A percentile compares a stretch with the other conserved stretches of the same genome.
Evolutionary conservation across 2,888 invertebrate genomes (phyloP).

Genomic region (Cotesia congregata): DNA sequence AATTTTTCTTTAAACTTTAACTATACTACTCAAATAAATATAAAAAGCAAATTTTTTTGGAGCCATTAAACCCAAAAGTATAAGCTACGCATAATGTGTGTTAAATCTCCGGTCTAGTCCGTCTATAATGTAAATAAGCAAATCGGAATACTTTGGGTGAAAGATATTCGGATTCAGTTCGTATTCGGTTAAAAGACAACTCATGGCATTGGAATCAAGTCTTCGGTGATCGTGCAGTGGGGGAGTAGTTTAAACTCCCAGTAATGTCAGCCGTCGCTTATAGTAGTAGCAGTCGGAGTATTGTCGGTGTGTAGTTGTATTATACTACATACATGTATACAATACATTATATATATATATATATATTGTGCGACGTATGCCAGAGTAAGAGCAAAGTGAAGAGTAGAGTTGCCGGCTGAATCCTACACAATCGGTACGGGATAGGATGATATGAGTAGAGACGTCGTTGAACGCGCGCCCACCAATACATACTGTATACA

Average conservation of each 20-base stretch:
- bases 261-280: slow-evolving; percentile 1
- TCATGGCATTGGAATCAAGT: slow-evolving; percentile 44
- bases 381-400: slow-evolving; percentile 8
- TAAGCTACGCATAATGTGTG: too few species aligned
- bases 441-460: background rate
- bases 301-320: too few species aligned
- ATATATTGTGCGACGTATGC: background rate
- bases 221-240: slow-evolving; percentile 11
- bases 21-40: too few species aligned
- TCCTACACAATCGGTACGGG: background rate
- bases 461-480: slow-evolving; percentile 24
- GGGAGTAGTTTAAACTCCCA: slow-evolving; percentile 19
- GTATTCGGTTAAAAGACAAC: slow-evolving; percentile 44
- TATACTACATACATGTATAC: too few species aligned
- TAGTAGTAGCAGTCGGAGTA: slow-evolving; percentile 7
- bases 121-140: too few species aligned
- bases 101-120: too few species aligned
- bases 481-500: background rate
- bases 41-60: too few species aligned
- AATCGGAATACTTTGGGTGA: background rate
- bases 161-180: background rate
- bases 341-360: too few species aligned
- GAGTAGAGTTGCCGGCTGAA: background rate
- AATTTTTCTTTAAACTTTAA: too few species aligned
- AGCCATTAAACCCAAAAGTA: too few species aligned